Evolutionary conservation across 2,797 vertebrate species (phyloP).

Genomic region (Capromys pilorides): DNA sequence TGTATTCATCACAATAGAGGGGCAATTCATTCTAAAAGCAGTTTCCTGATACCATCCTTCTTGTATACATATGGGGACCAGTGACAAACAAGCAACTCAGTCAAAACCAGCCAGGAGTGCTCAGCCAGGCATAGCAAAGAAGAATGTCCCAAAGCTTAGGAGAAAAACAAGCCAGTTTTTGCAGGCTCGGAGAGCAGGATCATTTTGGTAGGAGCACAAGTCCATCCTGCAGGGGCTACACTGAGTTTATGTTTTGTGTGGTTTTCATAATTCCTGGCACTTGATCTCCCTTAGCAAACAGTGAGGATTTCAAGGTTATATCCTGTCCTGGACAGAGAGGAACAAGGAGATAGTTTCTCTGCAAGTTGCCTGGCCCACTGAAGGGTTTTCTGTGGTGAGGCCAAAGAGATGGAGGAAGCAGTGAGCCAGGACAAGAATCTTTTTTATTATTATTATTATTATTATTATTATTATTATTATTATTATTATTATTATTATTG

Average conservation of each 20-base stretch:
- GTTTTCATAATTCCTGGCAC: background rate
- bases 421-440: background rate
- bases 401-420: accelerated
- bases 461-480: too few species aligned
- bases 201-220: background rate
- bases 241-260: background rate
- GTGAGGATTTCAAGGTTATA: background rate
- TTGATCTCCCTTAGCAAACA: background rate
- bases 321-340: background rate
- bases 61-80: background rate
- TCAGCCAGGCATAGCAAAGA: background rate
- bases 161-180: background rate
- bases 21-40: background rate
- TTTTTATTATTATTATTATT: too few species aligned
- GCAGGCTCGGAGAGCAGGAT: background rate
- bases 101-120: background rate
- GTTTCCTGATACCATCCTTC: background rate
- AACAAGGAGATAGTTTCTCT: background rate
- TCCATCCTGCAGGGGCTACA: background rate
- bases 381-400: background rate
- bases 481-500: too few species aligned
- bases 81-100: background rate
- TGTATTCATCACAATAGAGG: background rate
- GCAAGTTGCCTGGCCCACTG: too few species aligned
- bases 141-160: background rate